A percentile compares a stretch with the other conserved stretches of the same genome.
Evolutionary conservation across 2,888 invertebrate genomes (phyloP).

Genomic region (Candidula unifasciata): DNA sequence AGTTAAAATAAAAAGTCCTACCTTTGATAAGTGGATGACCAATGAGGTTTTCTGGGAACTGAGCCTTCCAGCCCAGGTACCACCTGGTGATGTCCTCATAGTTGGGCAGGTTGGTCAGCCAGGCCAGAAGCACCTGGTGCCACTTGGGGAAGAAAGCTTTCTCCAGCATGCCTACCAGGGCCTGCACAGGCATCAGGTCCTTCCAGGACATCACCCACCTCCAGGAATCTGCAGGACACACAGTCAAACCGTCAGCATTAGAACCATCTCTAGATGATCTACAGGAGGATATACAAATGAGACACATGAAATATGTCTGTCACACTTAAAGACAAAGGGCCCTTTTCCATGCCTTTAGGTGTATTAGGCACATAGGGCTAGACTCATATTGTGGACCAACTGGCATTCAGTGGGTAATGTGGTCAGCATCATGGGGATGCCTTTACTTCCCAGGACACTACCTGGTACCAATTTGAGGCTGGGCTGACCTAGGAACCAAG

Average conservation of each 20-base stretch:
- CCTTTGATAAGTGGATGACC: slow-evolving; percentile 81
- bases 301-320: background rate
- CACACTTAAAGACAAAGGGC: background rate
- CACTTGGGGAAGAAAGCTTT: slow-evolving; percentile 93
- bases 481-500: too few relatives aligned
- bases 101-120: slow-evolving; percentile 94
- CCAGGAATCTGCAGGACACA: slow-evolving; percentile 86
- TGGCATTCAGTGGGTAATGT: too few relatives aligned
- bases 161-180: slow-evolving; percentile 88
- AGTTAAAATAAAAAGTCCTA: slow-evolving; percentile 60
- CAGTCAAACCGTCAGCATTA: background rate
- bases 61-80: slow-evolving; percentile 85
- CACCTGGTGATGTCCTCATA: slow-evolving; percentile 93
- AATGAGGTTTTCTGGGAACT: slow-evolving; percentile 80
- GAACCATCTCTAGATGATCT: too few relatives aligned
- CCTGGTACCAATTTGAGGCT: too few relatives aligned
- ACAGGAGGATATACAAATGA: background rate
- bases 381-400: too few relatives aligned
- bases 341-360: too few relatives aligned
- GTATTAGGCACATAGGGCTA: too few relatives aligned
- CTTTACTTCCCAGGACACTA: too few relatives aligned
- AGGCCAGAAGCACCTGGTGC: slow-evolving; percentile 81
- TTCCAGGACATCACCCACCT: slow-evolving; percentile 96
- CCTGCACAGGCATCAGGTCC: slow-evolving; percentile 87
- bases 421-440: too few relatives aligned